Evolutionary conservation across 2,797 vertebrate genomes (phyloP), one percentile per base, ranked within the genome.

Genomic region (Danionella dracula): DNA sequence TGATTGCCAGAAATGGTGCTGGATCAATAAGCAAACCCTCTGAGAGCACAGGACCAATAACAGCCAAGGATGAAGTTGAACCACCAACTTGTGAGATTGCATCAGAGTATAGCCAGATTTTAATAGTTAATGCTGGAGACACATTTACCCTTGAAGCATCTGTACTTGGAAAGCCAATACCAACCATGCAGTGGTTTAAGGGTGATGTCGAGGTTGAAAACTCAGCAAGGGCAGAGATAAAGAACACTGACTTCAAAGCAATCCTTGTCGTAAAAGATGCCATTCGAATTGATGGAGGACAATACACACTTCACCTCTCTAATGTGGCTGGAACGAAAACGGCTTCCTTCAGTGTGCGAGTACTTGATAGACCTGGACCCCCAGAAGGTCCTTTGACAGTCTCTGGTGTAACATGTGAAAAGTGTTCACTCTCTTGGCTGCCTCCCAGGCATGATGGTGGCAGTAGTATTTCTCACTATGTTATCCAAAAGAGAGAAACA

Each of bases 401-500:
- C 37, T 94, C 94, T 53, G 95, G 94, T 81, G 94, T 98, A 69
- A 97, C 95, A 64, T 87, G 90, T 84, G 96, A 99, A 80, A 99
- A 98, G 80, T 99, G 97, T 68, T 92, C 91, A 53, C 82, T 99
- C 51, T 89, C 95, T 35, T 99, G 97, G 97, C 84, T 87, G 75
- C 92, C 94, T 77, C 97, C 97, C 64, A 89, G 87, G 75, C 93
- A 98, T 58, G 96, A 99, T 78, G 97, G 97, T 51, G 97, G 97
- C 66, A 94, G 93, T 77, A 93, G 89, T 71, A 90, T 99, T 86
- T 94, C 93, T 79, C 90, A 98, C 78, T 99, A 97, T 51, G 56
- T 97, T 32, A 92, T 99, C 83, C 94, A 99, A 82, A 99, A 95
- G 81, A 90, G 97, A 87, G 96, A 99, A 92, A 99, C 97, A 20